phyloP scores from a whole-genome alignment of 2,113 vertebrate genomes.

The Grammomys surdaster region DNA sequence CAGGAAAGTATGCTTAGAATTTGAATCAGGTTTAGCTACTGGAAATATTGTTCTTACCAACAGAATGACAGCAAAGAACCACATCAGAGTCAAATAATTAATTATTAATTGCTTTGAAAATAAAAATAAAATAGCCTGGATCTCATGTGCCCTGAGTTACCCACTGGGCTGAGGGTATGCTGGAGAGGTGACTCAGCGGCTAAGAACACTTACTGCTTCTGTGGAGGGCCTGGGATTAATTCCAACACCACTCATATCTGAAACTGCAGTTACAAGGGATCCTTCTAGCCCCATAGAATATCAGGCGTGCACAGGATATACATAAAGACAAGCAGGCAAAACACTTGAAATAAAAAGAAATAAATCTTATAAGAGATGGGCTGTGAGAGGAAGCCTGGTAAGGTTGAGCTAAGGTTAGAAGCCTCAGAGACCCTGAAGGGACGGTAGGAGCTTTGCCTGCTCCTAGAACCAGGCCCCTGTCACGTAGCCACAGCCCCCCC shows the following conservation, averaged over 20 bases:
- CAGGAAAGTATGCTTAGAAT: background rate
- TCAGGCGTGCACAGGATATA: no score
- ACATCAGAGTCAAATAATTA: background rate
- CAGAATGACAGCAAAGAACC: background rate
- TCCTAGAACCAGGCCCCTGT: no score
- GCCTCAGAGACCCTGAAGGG: no score
- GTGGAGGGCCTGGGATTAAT: background rate
- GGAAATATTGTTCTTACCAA: background rate
- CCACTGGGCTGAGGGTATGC: background rate
- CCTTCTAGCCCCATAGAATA: no score
- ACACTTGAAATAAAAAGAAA: background rate
- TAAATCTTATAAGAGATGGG: background rate
- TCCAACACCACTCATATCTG: background rate
- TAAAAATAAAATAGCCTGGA: background rate
- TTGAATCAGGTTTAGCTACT: constrained; percentile 26
- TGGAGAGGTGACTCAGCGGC: background rate
- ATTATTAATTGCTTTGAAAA: background rate
- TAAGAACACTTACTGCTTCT: background rate
- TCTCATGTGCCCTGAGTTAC: background rate
- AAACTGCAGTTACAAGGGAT: background rate
- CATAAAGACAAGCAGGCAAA: background rate
- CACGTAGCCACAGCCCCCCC: no score
- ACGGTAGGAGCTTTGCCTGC: no score
- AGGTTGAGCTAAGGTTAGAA: no score
- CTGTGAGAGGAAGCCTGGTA: no score